phyloP scores from a whole-genome alignment of 2,888 invertebrate genomes.

The Atethmia centrago region DNA sequence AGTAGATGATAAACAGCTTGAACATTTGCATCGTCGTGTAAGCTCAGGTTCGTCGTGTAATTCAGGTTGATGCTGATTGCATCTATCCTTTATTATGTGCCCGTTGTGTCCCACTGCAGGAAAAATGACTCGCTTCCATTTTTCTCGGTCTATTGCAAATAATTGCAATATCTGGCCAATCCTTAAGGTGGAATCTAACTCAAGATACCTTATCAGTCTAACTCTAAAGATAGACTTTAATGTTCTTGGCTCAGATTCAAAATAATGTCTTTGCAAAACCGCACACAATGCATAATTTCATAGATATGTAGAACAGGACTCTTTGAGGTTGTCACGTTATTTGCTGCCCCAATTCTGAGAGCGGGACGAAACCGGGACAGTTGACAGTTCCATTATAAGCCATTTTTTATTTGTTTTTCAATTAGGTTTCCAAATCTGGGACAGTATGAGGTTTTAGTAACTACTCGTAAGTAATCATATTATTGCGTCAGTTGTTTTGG shows the following conservation, averaged over 20 bases:
- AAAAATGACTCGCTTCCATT: background rate
- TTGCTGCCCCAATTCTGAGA: conserved; percentile 32
- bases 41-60: background rate
- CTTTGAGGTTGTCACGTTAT: conserved; percentile 31
- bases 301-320: conserved; percentile 8
- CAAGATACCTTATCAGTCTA: background rate
- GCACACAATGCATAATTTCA: conserved; percentile 14
- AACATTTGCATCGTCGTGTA: background rate
- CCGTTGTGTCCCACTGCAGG: background rate
- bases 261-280: background rate
- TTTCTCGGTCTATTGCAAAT: too few relatives aligned
- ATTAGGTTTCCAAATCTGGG: background rate
- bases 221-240: background rate
- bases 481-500: too few relatives aligned
- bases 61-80: background rate
- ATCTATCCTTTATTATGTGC: background rate
- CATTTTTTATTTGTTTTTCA: background rate
- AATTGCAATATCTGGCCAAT: background rate
- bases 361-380: conserved; percentile 1
- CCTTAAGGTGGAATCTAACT: background rate
- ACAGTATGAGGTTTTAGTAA: background rate
- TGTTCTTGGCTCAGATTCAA: background rate
- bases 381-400: conserved; percentile 26
- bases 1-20: too few relatives aligned
- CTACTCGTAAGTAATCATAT: too few relatives aligned